phyloP scores from a whole-genome alignment of 2,888 invertebrate species.

The Apodemia zela region DNA sequence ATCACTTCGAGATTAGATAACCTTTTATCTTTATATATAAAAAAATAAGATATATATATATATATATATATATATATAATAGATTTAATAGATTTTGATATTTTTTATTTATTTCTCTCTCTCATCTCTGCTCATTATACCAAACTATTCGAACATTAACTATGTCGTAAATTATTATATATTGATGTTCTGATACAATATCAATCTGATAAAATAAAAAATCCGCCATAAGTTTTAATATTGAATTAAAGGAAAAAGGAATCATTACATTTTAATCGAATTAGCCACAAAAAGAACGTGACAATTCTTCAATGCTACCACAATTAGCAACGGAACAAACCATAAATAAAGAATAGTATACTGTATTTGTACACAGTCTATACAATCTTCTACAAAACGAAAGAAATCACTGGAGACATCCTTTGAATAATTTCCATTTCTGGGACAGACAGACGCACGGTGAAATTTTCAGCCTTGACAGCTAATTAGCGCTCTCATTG shows the following conservation, averaged over 20 bases:
- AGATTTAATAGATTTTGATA: too few relatives aligned
- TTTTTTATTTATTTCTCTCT: too few relatives aligned
- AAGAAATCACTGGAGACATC: slow-evolving; percentile 73
- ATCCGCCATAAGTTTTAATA: background rate
- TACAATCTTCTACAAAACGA: slow-evolving; percentile 61
- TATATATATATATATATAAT: too few relatives aligned
- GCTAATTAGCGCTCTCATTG: slow-evolving; percentile 78
- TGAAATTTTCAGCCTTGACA: slow-evolving; percentile 70
- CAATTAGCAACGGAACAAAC: slow-evolving; percentile 31
- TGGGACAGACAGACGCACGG: slow-evolving; percentile 60
- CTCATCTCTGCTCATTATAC: too few relatives aligned
- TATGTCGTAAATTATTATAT: too few relatives aligned
- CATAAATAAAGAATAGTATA: slow-evolving; percentile 39
- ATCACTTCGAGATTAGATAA: too few relatives aligned
- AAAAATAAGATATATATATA: too few relatives aligned
- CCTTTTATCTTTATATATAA: too few relatives aligned
- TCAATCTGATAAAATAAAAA: too few relatives aligned
- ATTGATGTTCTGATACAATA: too few relatives aligned
- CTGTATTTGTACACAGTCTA: slow-evolving; percentile 41
- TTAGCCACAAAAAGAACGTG: background rate
- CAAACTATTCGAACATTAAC: too few relatives aligned
- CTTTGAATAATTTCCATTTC: slow-evolving; percentile 75
- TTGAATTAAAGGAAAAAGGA: background rate
- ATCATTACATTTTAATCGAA: background rate
- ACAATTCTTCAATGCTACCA: slow-evolving; percentile 15